Evolutionary conservation across 2,113 vertebrate genomes (phyloP), one percentile per base, ranked within the genome.

Genomic region (Spea bombifrons): DNA sequence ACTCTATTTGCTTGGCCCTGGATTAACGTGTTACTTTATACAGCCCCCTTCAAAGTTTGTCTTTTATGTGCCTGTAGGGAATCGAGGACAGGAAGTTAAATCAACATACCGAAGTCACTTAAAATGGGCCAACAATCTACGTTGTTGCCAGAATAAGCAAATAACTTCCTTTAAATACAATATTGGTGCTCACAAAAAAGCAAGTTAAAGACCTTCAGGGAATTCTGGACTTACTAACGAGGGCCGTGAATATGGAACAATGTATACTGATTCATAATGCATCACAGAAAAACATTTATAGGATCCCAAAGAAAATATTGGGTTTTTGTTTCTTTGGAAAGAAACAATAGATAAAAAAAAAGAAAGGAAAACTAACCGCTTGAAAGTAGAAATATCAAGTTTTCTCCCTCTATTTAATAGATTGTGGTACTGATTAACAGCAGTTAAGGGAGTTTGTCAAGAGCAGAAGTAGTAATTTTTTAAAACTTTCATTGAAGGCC

Each of bases 31-130:
- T 59, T 59, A 49, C 43, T 5, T 44, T 55, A 3, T 46, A 59
- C 5, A 16, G 43, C 30, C 55, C 30, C 48, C 66, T 49, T 30
- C 1, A 48, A 15, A 70, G 67, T 9, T 69, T 78, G 55, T 52
- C 47, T 73, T 16, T 57, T 80, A 57, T 16, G 44, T 55, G 71
- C 72, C 77, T 80, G 70, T 44, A 17, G 77, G 70, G 77, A 67
- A 59, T 80, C 70, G n/a, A 68, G 66, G 69, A 47, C 76, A 78
- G 76, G 76, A 78, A 78, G 77, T 67, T 73, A 80, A 80, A 80
- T 70, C 65, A 80, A 80, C 70, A 80, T 50, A 65, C 50, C 73
- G 64, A 66, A 79, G 70, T 72, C 70, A 79, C 57, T 73, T 79
- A 47, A 72, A 79, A 46, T 49, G 48, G 71, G 61, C 68, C 76